These are phyloP conservation scores for Camelus bactrianus DNA, from an alignment of 2,113 vertebrate species.

Conservation along the genomic window DNA sequence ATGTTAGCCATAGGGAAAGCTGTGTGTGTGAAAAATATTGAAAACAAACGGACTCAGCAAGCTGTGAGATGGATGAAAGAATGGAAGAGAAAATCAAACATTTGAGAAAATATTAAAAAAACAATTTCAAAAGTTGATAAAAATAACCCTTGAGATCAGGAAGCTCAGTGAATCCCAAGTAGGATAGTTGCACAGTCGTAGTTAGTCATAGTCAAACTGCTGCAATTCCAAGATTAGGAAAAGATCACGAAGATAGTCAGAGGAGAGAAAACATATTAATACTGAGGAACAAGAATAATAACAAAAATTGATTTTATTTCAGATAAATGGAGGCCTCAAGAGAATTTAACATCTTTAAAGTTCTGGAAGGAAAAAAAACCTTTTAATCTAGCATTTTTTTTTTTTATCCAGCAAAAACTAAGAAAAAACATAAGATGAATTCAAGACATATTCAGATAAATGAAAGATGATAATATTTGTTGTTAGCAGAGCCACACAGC, in stretches of 20 bases:
- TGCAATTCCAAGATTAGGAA: neutral
- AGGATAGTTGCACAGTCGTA: neutral
- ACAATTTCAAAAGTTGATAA: neutral
- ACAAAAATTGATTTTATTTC: neutral
- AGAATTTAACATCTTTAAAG: neutral
- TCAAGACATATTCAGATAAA: neutral
- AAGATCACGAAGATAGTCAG: neutral
- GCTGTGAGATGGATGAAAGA: neutral
- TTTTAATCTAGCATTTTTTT: neutral
- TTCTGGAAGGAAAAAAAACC: neutral
- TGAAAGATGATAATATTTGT: neutral
- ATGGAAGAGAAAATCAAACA: neutral
- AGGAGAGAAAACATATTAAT: neutral
- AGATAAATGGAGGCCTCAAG: neutral
- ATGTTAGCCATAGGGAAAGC: neutral
- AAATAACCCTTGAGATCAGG: neutral
- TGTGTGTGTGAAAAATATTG: neutral
- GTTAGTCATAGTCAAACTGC: neutral
- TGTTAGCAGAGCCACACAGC: neutral
- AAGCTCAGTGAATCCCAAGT: neutral
- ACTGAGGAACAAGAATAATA: neutral
- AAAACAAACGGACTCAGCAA: neutral
- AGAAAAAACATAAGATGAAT: neutral
- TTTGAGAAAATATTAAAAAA: neutral
- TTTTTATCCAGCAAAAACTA: neutral